A percentile compares a stretch with the other conserved stretches of the same genome.
Evolutionary conservation across 2,113 vertebrate genomes (phyloP).

Genomic region (Eclectus roratus): DNA sequence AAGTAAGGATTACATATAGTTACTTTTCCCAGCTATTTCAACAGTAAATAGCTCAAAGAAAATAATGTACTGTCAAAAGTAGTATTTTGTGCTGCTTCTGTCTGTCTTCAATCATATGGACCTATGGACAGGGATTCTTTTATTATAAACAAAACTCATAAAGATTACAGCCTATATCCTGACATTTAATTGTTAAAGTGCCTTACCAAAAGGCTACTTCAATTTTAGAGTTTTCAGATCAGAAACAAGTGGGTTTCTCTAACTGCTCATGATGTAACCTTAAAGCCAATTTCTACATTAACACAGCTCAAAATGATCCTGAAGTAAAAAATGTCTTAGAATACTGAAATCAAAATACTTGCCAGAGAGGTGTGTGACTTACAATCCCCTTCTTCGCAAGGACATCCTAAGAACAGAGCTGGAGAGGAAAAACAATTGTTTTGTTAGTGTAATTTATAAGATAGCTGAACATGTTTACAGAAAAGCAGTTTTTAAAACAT

Average conservation of each 20-base stretch:
- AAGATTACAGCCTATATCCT: not conserved
- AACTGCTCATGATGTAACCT: not conserved
- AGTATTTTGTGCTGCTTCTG: not conserved
- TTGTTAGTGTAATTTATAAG: not conserved
- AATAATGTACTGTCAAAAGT: not conserved
- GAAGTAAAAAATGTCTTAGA: not conserved
- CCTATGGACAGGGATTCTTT: not conserved
- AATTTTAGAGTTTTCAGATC: not conserved
- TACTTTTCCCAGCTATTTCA: not conserved
- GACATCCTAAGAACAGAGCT: constrained; percentile 15
- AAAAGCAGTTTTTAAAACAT: not conserved
- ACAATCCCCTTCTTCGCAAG: not conserved
- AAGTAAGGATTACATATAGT: not conserved
- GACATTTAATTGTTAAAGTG: not conserved
- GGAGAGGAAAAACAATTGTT: not conserved
- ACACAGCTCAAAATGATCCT: not conserved
- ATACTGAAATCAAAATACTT: constrained; percentile 26
- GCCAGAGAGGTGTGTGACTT: constrained; percentile 37
- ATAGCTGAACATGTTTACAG: not conserved
- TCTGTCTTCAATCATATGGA: not conserved
- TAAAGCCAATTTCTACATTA: not conserved
- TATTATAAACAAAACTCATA: not conserved
- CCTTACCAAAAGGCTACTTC: not conserved
- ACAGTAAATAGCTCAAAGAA: not conserved
- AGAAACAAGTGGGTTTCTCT: not conserved